These are phyloP conservation scores for Scarus forsteni DNA, from an alignment of 2,797 vertebrate species.

Conservation along the genomic window DNA sequence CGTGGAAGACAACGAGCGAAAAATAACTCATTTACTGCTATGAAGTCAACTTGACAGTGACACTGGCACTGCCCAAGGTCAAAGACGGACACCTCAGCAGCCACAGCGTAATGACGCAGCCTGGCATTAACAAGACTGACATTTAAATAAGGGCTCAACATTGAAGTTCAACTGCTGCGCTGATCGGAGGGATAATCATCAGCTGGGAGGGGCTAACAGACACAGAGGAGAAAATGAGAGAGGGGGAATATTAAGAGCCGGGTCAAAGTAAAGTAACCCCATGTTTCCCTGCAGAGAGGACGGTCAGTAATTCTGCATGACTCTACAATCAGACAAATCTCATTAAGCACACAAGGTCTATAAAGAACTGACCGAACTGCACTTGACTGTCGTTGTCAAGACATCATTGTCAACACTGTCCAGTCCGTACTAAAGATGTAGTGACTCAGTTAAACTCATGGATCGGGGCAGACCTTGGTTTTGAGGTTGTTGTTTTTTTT, in stretches of 20 bases:
- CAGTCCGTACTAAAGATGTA: no score
- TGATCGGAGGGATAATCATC: constrained; percentile 54
- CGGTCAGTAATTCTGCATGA: constrained; percentile 28
- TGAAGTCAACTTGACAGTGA: constrained; percentile 73
- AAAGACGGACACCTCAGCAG: constrained; percentile 41
- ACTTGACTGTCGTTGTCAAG: neutral
- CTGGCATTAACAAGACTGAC: constrained; percentile 68
- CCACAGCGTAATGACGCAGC: constrained; percentile 25
- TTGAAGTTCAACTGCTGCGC: constrained; percentile 18
- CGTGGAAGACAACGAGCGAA: constrained; percentile 46
- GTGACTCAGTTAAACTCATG: no score
- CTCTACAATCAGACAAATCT: constrained; percentile 29
- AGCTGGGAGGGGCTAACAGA: constrained; percentile 40
- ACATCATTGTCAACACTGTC: no score
- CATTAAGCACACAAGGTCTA: constrained; percentile 40
- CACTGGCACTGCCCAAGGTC: constrained; percentile 60
- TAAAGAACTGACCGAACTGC: constrained; percentile 9
- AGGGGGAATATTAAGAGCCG: neutral
- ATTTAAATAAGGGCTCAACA: constrained; percentile 62
- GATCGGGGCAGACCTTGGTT: no score
- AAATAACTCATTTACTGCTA: constrained; percentile 70
- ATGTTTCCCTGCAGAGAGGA: constrained; percentile 20
- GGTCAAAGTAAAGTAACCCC: constrained; percentile 36
- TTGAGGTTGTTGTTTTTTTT: no score
- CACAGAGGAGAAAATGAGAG: constrained; percentile 5